A percentile compares a stretch with the other conserved stretches of the same genome.
phyloP scores from a whole-genome alignment of 2,113 vertebrate genomes.

The Cyphotilapia sp. region DNA sequence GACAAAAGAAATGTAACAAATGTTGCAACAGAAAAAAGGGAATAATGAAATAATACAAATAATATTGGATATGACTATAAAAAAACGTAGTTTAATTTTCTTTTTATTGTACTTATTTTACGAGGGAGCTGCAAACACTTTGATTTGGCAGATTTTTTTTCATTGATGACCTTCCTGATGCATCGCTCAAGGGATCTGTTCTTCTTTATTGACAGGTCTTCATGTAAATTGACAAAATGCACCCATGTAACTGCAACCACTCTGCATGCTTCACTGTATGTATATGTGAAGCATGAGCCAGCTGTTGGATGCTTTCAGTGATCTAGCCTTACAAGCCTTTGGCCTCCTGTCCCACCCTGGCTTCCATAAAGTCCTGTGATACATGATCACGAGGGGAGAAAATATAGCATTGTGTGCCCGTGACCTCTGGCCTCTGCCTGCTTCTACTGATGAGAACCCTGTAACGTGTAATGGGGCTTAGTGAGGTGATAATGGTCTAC shows the following conservation, averaged over 20 bases:
- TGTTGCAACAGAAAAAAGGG: neutral
- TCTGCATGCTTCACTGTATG: neutral
- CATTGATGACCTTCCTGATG: neutral
- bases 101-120: neutral
- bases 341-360: neutral
- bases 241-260: neutral
- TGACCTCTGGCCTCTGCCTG: neutral
- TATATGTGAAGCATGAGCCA: neutral
- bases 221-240: neutral
- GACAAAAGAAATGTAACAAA: neutral
- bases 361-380: neutral
- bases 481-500: conserved; percentile 39
- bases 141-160: neutral
- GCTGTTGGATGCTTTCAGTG: neutral
- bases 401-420: neutral
- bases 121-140: neutral
- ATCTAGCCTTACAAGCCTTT: neutral
- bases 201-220: neutral
- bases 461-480: conserved; percentile 1
- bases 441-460: neutral
- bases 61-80: neutral
- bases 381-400: neutral
- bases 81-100: neutral
- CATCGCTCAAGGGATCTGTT: neutral
- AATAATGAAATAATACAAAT: neutral